Evolutionary conservation across 2,113 vertebrate species (phyloP), one percentile per base, ranked within the genome.

Genomic region (Phodopus roborovskii): DNA sequence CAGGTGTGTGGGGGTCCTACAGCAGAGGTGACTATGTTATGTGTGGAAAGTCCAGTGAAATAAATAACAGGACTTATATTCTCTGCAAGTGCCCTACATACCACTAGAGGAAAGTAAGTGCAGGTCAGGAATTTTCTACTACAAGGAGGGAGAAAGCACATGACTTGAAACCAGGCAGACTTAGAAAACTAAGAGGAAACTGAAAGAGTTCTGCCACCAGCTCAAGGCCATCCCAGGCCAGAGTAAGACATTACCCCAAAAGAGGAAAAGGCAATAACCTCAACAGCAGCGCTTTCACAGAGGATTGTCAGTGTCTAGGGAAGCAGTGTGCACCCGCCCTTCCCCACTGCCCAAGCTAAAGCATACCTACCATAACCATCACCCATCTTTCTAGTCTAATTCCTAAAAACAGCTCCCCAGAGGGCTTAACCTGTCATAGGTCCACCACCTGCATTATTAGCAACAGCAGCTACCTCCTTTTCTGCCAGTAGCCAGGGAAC

Each of bases 121-220:
- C 75, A 92, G 88, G 36, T 56, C 91, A 88, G 78, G 62, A 86
- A 58, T 92, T 74, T 93, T 92, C 68, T 94, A 42, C 90, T 82
- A 13, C 33, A 73, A 50, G 82, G 30, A 97, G 89, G 75, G 17
- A 87, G 30, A 97, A 78, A 75, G 42, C 19, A 70, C 10, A 19
- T 53, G 62, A 15, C 62, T 93, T 60, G 94, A 97, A 94, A 92
- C 2, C 70, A 97, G 20, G 5, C 77, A 97, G 98, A 95, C 98
- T 97, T 97, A 97, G 53, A 97, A 42, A 62, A 74, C 86, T 2
- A 64, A 91, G 91, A 96, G 62, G 95, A 15, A 33, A 56, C 48
- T 71, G 68, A 88, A 50, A 15, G 45, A 86, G 45, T 3, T 73
- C 33, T 56, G 36, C 26, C 50, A 56, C 48, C 33, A 88, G 68